Evolutionary conservation across 2,888 invertebrate genomes (phyloP).

Genomic region (Pseudococcus longispinus): DNA sequence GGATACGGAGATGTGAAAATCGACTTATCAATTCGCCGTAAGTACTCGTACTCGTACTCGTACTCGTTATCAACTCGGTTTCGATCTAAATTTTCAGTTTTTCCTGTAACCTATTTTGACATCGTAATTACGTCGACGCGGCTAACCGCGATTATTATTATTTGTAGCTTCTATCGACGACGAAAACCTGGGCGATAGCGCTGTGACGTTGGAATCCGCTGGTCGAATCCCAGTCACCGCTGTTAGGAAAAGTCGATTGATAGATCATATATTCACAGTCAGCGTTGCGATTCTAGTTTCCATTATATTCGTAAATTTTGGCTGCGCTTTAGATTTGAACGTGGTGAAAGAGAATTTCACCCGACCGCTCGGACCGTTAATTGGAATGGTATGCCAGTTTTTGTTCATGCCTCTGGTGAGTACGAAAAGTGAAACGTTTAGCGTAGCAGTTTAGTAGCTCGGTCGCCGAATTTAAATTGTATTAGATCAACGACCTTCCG

Average conservation of each 20-base stretch:
- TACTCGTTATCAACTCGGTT: background rate
- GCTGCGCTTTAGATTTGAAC: slow-evolving; percentile 82
- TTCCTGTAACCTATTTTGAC: too few relatives aligned
- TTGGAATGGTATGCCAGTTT: slow-evolving; percentile 82
- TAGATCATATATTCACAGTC: slow-evolving; percentile 77
- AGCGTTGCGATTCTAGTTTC: slow-evolving; percentile 79
- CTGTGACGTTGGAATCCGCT: background rate
- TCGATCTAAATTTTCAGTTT: background rate
- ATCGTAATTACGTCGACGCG: background rate
- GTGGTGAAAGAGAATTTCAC: slow-evolving; percentile 72
- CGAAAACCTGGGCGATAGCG: background rate
- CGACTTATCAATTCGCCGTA: background rate
- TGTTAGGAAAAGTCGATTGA: slow-evolving; percentile 69
- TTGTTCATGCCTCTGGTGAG: slow-evolving; percentile 84
- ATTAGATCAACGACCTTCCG: too few relatives aligned
- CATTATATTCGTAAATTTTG: slow-evolving; percentile 87
- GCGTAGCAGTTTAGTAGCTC: too few relatives aligned
- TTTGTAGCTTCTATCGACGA: background rate
- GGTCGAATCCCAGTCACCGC: slow-evolving; percentile 65
- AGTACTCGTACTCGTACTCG: background rate
- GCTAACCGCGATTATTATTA: background rate
- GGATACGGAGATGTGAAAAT: background rate
- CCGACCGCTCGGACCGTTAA: slow-evolving; percentile 77
- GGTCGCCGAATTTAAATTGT: too few relatives aligned
- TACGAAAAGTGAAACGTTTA: too few relatives aligned